Conservation (phyloP, 2,888 invertebrate species). For the Stramonita haemastoma region DNA sequence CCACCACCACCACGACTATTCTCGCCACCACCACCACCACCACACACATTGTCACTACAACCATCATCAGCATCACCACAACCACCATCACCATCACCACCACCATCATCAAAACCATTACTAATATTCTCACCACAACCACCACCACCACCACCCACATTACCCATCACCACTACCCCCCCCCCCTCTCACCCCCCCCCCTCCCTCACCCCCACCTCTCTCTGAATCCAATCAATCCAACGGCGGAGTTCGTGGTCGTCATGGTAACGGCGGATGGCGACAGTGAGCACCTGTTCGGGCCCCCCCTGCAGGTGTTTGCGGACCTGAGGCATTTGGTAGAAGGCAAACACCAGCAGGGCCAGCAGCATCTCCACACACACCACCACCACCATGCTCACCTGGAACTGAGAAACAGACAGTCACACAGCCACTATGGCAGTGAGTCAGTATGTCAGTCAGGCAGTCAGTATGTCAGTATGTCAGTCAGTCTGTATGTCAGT, state of each 20-base stretch:
- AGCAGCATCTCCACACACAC: slow-evolving; percentile 66
- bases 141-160: background rate
- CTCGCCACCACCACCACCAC: background rate
- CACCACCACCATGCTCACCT: slow-evolving; percentile 64
- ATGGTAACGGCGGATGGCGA: slow-evolving; percentile 68
- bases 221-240: slow-evolving; percentile 71
- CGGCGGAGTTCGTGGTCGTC: slow-evolving; percentile 65
- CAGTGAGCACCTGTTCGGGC: slow-evolving; percentile 65
- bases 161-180: background rate
- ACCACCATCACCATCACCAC: background rate
- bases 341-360: slow-evolving; percentile 65
- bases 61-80: background rate
- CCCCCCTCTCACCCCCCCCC: background rate
- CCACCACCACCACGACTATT: background rate
- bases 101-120: background rate
- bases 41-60: background rate
- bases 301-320: slow-evolving; percentile 61
- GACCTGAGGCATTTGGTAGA: slow-evolving; percentile 68
- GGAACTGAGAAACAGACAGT: slow-evolving; percentile 59
- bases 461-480: no score
- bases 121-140: background rate
- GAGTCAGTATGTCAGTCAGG: no score
- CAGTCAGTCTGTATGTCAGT: no score
- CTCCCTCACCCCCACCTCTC: slow-evolving; percentile 60
- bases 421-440: no score